Conservation (phyloP, 2,113 vertebrate genomes). For the Phodopus roborovskii region DNA sequence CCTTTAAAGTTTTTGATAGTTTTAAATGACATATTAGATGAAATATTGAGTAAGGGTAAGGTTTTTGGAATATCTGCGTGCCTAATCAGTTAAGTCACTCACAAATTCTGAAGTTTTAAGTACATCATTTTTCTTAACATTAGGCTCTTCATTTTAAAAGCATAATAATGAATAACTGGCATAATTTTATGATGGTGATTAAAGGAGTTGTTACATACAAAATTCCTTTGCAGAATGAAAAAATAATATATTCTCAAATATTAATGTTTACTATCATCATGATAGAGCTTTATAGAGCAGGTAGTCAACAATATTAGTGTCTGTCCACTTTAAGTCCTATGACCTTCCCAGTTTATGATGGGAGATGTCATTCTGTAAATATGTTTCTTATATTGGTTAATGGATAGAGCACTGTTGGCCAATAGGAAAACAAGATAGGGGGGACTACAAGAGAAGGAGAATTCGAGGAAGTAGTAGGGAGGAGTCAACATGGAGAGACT, state of each 20-base stretch:
- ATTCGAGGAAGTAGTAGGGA: too few relatives aligned
- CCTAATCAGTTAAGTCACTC: background rate
- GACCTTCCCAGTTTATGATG: background rate
- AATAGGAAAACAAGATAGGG: too few relatives aligned
- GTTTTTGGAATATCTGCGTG: background rate
- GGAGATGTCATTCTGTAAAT: too few relatives aligned
- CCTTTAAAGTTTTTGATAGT: too few relatives aligned
- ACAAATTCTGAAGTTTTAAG: background rate
- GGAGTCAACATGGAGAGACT: too few relatives aligned
- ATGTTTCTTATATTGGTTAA: too few relatives aligned
- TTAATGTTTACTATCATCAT: background rate
- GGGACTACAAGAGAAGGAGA: too few relatives aligned
- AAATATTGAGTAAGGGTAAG: background rate
- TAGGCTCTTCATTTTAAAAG: background rate
- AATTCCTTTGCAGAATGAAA: background rate
- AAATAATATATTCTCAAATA: conserved; percentile 23
- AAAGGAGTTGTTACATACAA: background rate
- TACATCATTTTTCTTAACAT: background rate
- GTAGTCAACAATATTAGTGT: background rate
- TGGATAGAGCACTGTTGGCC: too few relatives aligned
- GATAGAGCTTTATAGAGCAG: background rate
- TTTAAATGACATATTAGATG: background rate
- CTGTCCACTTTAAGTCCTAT: background rate
- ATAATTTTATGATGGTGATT: conserved; percentile 5
- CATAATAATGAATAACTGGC: background rate